phyloP scores from a whole-genome alignment of 1,140 invertebrate genomes.

The Drosophila baimaii region DNA sequence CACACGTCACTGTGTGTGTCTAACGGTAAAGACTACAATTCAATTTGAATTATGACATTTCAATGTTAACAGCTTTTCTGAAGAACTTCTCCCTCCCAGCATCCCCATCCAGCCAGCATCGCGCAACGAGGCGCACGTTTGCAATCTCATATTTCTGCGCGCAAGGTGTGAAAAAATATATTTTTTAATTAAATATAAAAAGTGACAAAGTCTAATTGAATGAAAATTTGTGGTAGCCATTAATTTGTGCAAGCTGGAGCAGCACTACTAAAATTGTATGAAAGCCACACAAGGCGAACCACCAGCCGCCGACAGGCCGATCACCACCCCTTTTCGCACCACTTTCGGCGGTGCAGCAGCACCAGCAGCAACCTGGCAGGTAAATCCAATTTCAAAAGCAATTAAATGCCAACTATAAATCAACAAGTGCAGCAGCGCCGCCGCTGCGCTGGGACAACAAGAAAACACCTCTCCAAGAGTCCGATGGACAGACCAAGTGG shows the following conservation, averaged over 20 bases:
- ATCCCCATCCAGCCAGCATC: no score
- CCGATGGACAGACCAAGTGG: conserved; percentile 42
- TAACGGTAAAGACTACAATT: conserved; percentile 79
- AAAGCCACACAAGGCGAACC: conserved; percentile 48
- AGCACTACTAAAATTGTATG: conserved; percentile 14
- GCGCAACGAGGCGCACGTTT: conserved; percentile 14
- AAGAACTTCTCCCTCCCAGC: conserved; percentile 23
- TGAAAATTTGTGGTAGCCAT: conserved; percentile 77
- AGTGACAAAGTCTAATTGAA: conserved; percentile 79
- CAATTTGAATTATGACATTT: conserved; percentile 82
- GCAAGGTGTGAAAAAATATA: conserved; percentile 49
- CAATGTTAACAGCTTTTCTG: conserved; percentile 75
- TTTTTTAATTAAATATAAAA: conserved; percentile 57
- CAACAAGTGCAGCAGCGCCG: conserved; percentile 79
- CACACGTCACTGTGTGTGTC: conserved; percentile 2
- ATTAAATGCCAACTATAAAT: conserved; percentile 80
- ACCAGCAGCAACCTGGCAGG: conserved; percentile 16
- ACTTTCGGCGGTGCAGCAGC: conserved; percentile 4
- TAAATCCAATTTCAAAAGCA: conserved; percentile 82
- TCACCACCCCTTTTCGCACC: conserved; percentile 22
- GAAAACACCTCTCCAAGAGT: conserved; percentile 62
- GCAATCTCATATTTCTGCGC: conserved; percentile 17
- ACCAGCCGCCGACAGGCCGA: background rate
- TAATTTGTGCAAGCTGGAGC: conserved; percentile 53
- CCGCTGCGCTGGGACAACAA: conserved; percentile 64